phyloP scores from a whole-genome alignment of 2,888 invertebrate genomes.

The Tenthredo livida region DNA sequence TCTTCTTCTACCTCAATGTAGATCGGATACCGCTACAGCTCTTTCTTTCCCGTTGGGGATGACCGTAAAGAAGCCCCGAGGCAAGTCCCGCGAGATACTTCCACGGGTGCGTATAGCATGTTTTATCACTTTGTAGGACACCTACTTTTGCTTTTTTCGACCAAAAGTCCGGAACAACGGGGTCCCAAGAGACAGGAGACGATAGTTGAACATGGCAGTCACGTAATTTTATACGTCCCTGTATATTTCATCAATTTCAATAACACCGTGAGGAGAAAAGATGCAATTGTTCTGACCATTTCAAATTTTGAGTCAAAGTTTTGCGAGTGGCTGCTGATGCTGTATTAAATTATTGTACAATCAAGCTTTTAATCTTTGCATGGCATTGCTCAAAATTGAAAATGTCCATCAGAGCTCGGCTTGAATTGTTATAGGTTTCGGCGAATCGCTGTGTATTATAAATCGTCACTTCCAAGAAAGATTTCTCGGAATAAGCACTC shows the following conservation, averaged over 20 bases:
- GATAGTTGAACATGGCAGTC: constrained; percentile 8
- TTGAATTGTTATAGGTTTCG: background rate
- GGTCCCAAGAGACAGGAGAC: constrained; percentile 10
- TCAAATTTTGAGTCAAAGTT: background rate
- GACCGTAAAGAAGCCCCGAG: constrained; percentile 29
- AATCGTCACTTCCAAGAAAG: background rate
- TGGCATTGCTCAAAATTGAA: background rate
- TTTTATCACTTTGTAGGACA: constrained; percentile 38
- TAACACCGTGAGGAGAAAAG: background rate
- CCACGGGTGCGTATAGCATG: constrained; percentile 32
- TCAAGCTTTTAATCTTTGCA: background rate
- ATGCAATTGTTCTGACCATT: background rate
- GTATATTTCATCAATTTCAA: constrained; percentile 7
- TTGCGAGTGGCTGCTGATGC: background rate
- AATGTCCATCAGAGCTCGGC: background rate
- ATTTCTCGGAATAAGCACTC: background rate
- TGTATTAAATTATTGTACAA: background rate
- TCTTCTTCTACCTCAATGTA: constrained; percentile 28
- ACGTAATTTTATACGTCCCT: constrained; percentile 10
- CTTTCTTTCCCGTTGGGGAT: constrained; percentile 15
- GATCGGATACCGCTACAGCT: constrained; percentile 23
- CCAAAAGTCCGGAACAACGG: constrained; percentile 2
- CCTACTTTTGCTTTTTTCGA: constrained; percentile 24
- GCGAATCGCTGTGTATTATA: background rate
- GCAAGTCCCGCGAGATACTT: constrained; percentile 30